phyloP scores from a whole-genome alignment of 2,888 invertebrate species.

The Pecten maximus region DNA sequence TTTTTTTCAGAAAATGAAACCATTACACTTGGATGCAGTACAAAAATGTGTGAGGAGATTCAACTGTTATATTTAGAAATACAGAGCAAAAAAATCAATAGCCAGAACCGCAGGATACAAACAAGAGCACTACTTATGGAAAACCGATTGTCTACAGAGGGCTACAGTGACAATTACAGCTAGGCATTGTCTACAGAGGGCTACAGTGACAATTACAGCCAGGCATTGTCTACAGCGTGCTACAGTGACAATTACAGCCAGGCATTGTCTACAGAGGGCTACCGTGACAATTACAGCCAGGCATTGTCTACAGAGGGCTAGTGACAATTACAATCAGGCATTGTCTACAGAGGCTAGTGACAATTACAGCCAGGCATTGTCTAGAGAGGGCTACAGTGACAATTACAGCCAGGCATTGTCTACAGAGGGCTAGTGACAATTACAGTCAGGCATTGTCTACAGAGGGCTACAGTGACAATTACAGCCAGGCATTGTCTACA shows the following conservation, averaged over 20 bases:
- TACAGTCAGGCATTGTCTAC: conserved; percentile 29
- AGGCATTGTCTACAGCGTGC: conserved; percentile 15
- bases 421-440: conserved; percentile 23
- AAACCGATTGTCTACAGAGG: conserved; percentile 11
- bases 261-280: conserved; percentile 23
- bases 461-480: conserved; percentile 22
- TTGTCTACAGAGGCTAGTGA: conserved; percentile 4
- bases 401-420: conserved; percentile 29
- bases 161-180: conserved; percentile 23
- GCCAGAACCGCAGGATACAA: conserved; percentile 4
- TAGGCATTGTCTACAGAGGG: conserved; percentile 18
- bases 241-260: conserved; percentile 23
- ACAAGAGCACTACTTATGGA: conserved; percentile 29
- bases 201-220: conserved; percentile 18
- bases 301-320: conserved; percentile 23
- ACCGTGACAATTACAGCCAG: conserved; percentile 19
- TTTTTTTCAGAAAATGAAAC: neutral
- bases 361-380: conserved; percentile 29
- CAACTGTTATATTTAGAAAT: conserved; percentile 25
- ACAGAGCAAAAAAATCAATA: conserved; percentile 33
- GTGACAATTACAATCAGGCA: conserved; percentile 29
- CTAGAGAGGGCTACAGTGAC: conserved; percentile 13
- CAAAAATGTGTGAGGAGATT: conserved; percentile 9
- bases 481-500: conserved; percentile 25
- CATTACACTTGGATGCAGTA: neutral